These are phyloP conservation scores for Ochropacha duplaris DNA, from an alignment of 2,888 invertebrate genomes.

Conservation along the genomic window DNA sequence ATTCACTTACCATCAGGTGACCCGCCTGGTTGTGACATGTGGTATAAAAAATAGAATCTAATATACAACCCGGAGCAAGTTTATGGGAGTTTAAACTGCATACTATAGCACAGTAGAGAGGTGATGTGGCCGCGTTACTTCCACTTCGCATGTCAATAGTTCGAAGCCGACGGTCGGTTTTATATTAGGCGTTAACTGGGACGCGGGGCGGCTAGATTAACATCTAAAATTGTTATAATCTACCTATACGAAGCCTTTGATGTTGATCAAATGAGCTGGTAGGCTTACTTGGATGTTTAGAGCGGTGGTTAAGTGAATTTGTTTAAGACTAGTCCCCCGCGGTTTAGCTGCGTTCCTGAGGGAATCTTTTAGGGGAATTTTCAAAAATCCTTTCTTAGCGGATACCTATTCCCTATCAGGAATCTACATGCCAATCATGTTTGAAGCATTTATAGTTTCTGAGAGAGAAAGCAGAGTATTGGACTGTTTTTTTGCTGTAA, in stretches of 20 bases:
- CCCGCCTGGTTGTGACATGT: too few species aligned
- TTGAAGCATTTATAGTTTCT: too few species aligned
- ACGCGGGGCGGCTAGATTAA: conserved; percentile 11
- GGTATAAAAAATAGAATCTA: neutral
- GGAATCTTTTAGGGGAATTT: too few species aligned
- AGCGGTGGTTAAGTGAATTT: neutral
- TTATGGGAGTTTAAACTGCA: neutral
- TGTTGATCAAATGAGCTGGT: neutral
- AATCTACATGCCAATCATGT: too few species aligned
- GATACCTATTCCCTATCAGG: too few species aligned
- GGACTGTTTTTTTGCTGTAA: too few species aligned
- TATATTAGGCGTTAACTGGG: conserved; percentile 23
- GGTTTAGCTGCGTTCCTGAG: too few species aligned
- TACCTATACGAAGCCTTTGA: neutral
- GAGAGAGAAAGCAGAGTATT: too few species aligned
- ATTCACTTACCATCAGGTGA: too few species aligned
- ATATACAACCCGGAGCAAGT: neutral
- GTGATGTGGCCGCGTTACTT: conserved; percentile 32
- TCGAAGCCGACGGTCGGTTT: conserved; percentile 16
- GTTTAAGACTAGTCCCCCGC: neutral
- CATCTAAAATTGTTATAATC: neutral
- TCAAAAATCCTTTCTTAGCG: too few species aligned
- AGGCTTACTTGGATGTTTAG: neutral
- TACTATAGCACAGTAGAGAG: conserved; percentile 10
- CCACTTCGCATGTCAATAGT: conserved; percentile 34